phyloP scores from a whole-genome alignment of 1,140 invertebrate species.

The Mizuhopecten yessoensis region DNA sequence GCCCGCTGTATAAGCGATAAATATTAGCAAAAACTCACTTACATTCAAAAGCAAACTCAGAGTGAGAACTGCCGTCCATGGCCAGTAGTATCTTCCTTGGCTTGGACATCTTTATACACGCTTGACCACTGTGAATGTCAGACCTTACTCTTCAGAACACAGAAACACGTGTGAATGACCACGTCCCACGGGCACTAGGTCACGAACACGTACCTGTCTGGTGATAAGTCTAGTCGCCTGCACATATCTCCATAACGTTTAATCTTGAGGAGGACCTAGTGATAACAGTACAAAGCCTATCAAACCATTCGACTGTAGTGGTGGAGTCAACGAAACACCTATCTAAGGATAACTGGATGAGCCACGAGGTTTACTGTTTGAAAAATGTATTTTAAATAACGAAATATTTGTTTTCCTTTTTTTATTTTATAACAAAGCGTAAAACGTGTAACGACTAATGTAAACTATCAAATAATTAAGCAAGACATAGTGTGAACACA shows the following conservation, averaged over 20 bases:
- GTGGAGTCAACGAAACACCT: not conserved
- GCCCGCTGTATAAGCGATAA: too few relatives aligned
- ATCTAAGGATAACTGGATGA: too few relatives aligned
- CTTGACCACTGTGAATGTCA: not conserved
- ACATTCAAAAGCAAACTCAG: conserved; percentile 61
- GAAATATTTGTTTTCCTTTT: too few relatives aligned
- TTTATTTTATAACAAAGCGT: too few relatives aligned
- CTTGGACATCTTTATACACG: not conserved
- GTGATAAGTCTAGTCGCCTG: not conserved
- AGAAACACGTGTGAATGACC: not conserved
- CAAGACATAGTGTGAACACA: too few relatives aligned
- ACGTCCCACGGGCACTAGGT: not conserved
- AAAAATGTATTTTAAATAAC: too few relatives aligned
- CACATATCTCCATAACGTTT: not conserved
- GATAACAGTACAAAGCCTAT: not conserved
- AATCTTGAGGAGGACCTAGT: not conserved
- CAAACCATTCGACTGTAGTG: not conserved
- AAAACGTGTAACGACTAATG: too few relatives aligned
- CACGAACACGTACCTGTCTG: not conserved
- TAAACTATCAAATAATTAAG: too few relatives aligned
- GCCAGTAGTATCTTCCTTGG: conserved; percentile 58
- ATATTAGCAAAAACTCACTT: conserved; percentile 20
- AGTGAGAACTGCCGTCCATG: conserved; percentile 61
- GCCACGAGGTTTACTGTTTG: too few relatives aligned
- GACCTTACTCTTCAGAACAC: not conserved